These are phyloP conservation scores for Hydrolagus affinis DNA, from an alignment of 2,113 vertebrate species.

Conservation along the genomic window DNA sequence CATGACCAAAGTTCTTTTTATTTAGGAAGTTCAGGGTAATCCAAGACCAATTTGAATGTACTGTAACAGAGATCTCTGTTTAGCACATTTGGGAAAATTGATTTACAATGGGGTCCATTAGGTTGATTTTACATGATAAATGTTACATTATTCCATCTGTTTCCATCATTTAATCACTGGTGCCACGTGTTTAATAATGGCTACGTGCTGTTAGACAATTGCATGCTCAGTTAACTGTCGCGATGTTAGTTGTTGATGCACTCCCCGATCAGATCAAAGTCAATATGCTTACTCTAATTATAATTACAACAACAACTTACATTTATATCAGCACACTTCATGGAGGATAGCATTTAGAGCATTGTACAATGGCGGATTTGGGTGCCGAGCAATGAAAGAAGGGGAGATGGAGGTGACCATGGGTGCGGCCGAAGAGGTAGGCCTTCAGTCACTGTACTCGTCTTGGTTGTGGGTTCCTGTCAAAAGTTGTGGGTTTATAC, in stretches of 20 bases:
- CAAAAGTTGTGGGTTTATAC: background rate
- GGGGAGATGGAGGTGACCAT: too few relatives aligned
- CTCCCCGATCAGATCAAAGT: background rate
- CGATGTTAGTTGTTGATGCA: background rate
- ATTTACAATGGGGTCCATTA: background rate
- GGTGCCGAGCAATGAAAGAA: too few relatives aligned
- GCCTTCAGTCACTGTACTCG: background rate
- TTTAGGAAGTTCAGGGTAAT: background rate
- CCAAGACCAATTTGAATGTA: background rate
- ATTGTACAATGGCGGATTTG: too few relatives aligned
- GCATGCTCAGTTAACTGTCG: background rate
- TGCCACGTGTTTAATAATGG: background rate
- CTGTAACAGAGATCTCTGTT: background rate
- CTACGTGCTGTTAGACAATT: background rate
- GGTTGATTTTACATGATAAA: background rate
- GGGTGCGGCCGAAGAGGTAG: background rate
- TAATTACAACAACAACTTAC: too few relatives aligned
- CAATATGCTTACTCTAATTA: too few relatives aligned
- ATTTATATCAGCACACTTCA: too few relatives aligned
- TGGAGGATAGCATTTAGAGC: too few relatives aligned
- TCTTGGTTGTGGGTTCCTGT: background rate
- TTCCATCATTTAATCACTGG: background rate
- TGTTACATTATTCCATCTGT: background rate
- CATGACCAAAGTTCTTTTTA: background rate
- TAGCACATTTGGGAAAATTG: background rate